Base-by-base conservation (phyloP, 2,888 invertebrate genomes). In the Nephrotoma flavescens region DNA sequence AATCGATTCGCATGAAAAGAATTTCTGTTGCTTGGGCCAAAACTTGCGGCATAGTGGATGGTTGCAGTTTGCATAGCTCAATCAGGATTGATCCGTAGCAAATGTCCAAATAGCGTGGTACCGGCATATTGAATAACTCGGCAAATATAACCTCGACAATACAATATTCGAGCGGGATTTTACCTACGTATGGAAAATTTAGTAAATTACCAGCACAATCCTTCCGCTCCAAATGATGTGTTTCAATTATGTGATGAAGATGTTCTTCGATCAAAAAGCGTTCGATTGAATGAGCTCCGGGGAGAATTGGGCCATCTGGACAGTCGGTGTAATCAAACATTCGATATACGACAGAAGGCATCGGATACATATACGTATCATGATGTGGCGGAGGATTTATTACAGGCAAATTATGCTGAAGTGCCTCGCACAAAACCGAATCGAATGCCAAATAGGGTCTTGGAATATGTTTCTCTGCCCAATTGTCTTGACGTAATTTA, bases 241-340 rank as follows among this genome's bases (percentile, higher is more conserved):
- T 95, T 90, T 97, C 96, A 88, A 99, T 94, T 52, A 99, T 98
- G 89, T 98, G 97, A 90, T 97, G 95, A 45, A 99, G 93, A 90
- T 99, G 99, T 91, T 99, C 99, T 91, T 99, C 99, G 89, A 99
- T 98, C 0, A 99, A 93, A 92, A 98, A 99, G 87, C 99, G 93
- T 91, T 99, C 99, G 88, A 99, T 98, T 0, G 99, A 97, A 92
- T 99, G 98, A 31, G 97, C 96, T 47, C 98, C 99, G 0, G 99
- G 99, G 87, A 99, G 92, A 84, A 96, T 95, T 0, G 97, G 96
- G 0, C 95, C 97, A 91, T 98, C 98, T 0, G 99, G 98, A 89
- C 99, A 98, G 92, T 99, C 99, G 0, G 99, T 98, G 91, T 99
- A 98, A 91, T 99, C 99, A 92, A 99, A 99, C 95, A 99, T 96